Conservation (phyloP, 2,888 invertebrate genomes). For the Autographa pulchrina region DNA sequence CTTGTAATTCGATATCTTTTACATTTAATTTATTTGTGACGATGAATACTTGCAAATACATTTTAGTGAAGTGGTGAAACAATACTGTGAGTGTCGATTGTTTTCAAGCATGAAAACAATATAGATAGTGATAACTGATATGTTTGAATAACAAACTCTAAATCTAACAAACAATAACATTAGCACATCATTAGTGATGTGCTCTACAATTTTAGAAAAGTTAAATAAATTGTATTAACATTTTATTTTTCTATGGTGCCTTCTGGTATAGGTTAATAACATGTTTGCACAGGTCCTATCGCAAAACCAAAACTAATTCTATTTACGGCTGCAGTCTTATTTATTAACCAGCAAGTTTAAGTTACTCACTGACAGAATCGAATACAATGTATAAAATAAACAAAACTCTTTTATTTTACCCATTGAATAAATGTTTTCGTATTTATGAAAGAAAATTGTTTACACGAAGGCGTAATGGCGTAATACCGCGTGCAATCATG, state of each 20-base stretch:
- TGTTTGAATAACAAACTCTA: neutral
- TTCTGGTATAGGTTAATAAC: no score
- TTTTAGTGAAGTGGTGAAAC: neutral
- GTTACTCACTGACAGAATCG: no score
- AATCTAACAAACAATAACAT: no score
- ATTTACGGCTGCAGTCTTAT: no score
- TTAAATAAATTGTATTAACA: no score
- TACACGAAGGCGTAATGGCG: slow-evolving; percentile 66
- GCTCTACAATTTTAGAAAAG: no score
- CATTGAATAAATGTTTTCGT: neutral
- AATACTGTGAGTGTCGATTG: neutral
- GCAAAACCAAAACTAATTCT: no score
- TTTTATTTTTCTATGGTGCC: no score
- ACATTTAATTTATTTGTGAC: slow-evolving; percentile 8
- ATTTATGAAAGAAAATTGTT: slow-evolving; percentile 65
- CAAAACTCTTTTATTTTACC: neutral
- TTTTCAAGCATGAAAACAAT: neutral
- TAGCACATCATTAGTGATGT: no score
- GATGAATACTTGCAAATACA: slow-evolving; percentile 12
- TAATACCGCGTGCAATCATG: slow-evolving; percentile 59
- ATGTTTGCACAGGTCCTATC: no score
- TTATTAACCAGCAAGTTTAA: no score
- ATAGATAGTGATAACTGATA: neutral
- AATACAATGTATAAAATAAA: neutral
- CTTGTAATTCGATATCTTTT: slow-evolving; percentile 37